Base-by-base conservation (phyloP, 1,140 invertebrate species). In the Phortica variegata region DNA sequence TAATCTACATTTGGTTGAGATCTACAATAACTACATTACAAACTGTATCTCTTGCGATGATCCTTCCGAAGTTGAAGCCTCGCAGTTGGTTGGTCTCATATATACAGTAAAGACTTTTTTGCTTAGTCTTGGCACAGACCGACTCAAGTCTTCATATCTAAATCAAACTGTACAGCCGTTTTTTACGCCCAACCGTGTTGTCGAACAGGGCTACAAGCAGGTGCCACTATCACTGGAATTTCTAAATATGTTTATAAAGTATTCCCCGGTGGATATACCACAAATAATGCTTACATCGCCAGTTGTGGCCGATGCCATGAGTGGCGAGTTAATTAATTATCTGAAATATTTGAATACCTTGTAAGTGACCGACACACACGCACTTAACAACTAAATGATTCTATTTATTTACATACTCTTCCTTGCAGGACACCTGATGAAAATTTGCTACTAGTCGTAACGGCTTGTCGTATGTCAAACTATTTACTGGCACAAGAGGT, bases 231-330 rank as follows among this genome's bases (percentile, higher is more conserved):
- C 71, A 0, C 33, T 73, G 38, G 71, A 74, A 48, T 74, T 74
- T 36, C 63, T 74, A 1, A 73, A 74, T 37, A 65, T 74, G 63
- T 74, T 74, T 37, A 69, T 74, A 12, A 71, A 69, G 42, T 60
- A 71, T 21, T 46, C 70, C 0, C 61, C 66, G 1, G 32, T 12
- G 0, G 63, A 74, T 20, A 63, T 74, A 52, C 55, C 71, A 3
- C 59, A 65, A 20, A 65, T 74, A 19, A 73, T 74, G 70, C 49
- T 74, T 1, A 47, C 52, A 4, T 74, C 71, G 0, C 70, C 71
- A 0, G 66, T 74, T 2, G 70, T 74, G 16, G 70, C 66, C 4
- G 71, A 74, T 47, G 47, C 66, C n/a, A 73, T 74, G 42, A 71
- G 71, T 41, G 61, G 63, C 0, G 71, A 74, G 46, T 49, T 74